A percentile compares a stretch with the other conserved stretches of the same genome.
Conservation (phyloP, 2,113 vertebrate species). For the Eurystomus gularis region DNA sequence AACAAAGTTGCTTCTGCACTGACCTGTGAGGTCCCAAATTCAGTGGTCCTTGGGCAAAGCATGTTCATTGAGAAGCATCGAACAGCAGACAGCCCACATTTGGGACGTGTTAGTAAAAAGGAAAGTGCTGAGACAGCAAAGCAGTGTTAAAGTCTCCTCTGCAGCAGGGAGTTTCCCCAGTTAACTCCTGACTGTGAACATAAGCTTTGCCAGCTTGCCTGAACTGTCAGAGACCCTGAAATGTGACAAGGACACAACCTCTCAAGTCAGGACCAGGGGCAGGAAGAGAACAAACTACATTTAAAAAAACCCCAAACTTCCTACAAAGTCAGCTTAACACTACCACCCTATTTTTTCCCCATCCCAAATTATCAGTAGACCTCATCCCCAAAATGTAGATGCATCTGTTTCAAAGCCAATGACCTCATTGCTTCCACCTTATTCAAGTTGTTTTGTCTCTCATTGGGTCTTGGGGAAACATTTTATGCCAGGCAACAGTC, state of each 20-base stretch:
- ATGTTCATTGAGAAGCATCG: rapidly evolving
- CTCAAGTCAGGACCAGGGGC: neutral
- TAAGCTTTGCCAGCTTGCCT: neutral
- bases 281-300: neutral
- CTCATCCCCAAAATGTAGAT: neutral
- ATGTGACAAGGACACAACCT: neutral
- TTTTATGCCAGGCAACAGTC: neutral
- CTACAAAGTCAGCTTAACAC: neutral
- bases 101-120: neutral
- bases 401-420: neutral
- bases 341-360: neutral
- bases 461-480: neutral
- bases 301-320: neutral
- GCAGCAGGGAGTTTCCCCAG: neutral
- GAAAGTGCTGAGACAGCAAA: neutral
- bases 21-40: neutral
- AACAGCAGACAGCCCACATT: neutral
- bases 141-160: neutral
- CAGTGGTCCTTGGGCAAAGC: neutral
- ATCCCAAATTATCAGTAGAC: neutral
- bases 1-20: neutral
- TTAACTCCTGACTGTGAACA: neutral
- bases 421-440: neutral
- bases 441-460: neutral
- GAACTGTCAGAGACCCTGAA: neutral